Evolutionary conservation across 2,113 vertebrate species (phyloP).

Genomic region (Cettia cetti): DNA sequence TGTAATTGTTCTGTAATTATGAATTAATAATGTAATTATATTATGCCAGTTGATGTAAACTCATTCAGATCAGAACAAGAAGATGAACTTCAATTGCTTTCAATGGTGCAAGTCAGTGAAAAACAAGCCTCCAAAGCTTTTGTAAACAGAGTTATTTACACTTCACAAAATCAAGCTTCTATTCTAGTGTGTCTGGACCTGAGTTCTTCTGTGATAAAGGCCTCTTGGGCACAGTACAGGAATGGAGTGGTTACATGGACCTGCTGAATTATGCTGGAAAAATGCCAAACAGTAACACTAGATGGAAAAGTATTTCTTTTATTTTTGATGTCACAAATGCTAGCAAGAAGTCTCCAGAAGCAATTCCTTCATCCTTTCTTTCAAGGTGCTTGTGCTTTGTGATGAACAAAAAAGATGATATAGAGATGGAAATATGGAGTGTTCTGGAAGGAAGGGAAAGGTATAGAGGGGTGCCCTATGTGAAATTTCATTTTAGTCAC

Average conservation of each 20-base stretch:
- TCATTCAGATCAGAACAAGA: background rate
- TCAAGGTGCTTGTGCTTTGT: background rate
- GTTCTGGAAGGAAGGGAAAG: background rate
- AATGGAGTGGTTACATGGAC: background rate
- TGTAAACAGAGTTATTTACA: background rate
- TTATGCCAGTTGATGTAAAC: background rate
- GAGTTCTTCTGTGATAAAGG: background rate
- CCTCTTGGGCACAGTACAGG: background rate
- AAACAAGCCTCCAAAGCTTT: background rate
- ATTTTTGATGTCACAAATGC: background rate
- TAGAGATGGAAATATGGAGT: accelerated
- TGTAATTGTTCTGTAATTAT: background rate
- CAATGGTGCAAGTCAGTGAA: background rate
- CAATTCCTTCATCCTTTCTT: background rate
- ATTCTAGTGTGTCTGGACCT: background rate
- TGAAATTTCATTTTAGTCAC: background rate
- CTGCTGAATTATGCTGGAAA: background rate
- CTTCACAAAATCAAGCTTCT: background rate
- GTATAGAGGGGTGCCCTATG: background rate
- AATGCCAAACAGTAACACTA: background rate
- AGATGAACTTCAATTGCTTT: background rate
- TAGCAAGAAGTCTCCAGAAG: background rate
- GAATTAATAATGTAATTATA: background rate
- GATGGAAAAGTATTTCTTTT: background rate
- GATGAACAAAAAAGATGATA: background rate